Conservation (phyloP, 2,888 invertebrate genomes). For the Cyrtodaria siliqua region DNA sequence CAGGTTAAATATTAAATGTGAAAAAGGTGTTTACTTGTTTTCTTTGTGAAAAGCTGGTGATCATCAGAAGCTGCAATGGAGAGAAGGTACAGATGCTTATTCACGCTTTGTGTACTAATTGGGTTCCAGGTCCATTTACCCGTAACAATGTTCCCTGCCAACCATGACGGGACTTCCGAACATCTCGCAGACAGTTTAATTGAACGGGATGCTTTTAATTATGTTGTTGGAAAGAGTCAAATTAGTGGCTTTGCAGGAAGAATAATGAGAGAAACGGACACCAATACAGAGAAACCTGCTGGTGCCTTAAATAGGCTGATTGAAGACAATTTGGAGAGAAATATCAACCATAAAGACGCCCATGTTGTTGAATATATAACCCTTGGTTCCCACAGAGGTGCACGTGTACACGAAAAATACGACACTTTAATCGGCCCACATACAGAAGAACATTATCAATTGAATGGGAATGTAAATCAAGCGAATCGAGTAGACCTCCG, state of each 20-base stretch:
- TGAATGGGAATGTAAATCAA: conserved; percentile 49
- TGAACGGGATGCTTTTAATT: too few relatives aligned
- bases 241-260: too few relatives aligned
- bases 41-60: too few relatives aligned
- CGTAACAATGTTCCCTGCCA: conserved; percentile 59
- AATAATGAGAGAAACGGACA: too few relatives aligned
- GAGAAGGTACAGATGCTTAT: conserved; percentile 26
- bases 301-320: background rate
- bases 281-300: too few relatives aligned
- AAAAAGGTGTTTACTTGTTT: too few relatives aligned
- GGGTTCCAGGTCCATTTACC: conserved; percentile 54
- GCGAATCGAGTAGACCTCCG: conserved; percentile 36
- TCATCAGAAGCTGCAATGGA: conserved; percentile 32
- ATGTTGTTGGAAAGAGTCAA: too few relatives aligned
- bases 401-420: conserved; percentile 1
- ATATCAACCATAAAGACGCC: conserved; percentile 11
- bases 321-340: conserved; percentile 6
- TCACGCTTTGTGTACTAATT: conserved; percentile 40
- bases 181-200: background rate
- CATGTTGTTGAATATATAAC: conserved; percentile 33
- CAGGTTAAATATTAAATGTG: too few relatives aligned
- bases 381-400: conserved; percentile 4
- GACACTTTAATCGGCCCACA: conserved; percentile 24
- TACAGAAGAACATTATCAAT: conserved; percentile 13
- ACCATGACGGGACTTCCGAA: background rate